A percentile compares a stretch with the other conserved stretches of the same genome.
Conservation (phyloP, 2,113 vertebrate species). For the Nerophis lumbriciformis region DNA sequence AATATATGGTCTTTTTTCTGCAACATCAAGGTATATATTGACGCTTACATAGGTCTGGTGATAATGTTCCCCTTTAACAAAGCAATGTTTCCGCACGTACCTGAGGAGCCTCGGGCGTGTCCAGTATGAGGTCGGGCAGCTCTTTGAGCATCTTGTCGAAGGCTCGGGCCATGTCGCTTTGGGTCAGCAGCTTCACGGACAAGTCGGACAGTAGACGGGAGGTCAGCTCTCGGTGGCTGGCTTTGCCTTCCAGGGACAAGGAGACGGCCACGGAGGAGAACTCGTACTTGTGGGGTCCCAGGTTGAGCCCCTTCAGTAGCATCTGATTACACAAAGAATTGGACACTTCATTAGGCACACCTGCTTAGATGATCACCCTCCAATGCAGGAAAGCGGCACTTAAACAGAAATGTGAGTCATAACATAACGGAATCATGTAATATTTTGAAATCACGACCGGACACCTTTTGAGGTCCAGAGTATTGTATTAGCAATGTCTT, state of each 20-base stretch:
- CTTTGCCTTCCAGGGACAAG: conserved; percentile 81
- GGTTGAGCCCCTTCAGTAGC: conserved; percentile 77
- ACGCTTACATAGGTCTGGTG: no score
- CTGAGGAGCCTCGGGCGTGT: conserved; percentile 84
- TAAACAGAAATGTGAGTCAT: neutral
- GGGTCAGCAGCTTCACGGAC: conserved; percentile 68
- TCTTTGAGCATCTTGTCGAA: conserved; percentile 79
- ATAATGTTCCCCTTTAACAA: no score
- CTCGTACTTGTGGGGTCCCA: conserved; percentile 71
- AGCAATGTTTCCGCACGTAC: conserved; percentile 41
- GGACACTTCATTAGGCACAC: neutral
- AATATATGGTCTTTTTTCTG: no score
- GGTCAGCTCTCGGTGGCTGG: conserved; percentile 84
- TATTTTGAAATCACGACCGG: no score
- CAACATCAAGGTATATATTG: no score
- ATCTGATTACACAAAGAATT: conserved; percentile 53
- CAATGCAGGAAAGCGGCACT: no score
- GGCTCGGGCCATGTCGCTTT: conserved; percentile 73
- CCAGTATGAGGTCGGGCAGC: conserved; percentile 81
- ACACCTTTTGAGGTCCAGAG: no score
- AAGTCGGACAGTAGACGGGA: conserved; percentile 81
- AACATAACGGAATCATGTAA: neutral
- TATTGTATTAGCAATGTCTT: no score
- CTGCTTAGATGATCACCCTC: no score
- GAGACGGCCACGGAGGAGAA: conserved; percentile 79